Percentiles rank a stretch among this genome's conserved stretches.
These are phyloP conservation scores for Ostrea edulis DNA, from an alignment of 1,140 invertebrate species.

Conservation along the genomic window DNA sequence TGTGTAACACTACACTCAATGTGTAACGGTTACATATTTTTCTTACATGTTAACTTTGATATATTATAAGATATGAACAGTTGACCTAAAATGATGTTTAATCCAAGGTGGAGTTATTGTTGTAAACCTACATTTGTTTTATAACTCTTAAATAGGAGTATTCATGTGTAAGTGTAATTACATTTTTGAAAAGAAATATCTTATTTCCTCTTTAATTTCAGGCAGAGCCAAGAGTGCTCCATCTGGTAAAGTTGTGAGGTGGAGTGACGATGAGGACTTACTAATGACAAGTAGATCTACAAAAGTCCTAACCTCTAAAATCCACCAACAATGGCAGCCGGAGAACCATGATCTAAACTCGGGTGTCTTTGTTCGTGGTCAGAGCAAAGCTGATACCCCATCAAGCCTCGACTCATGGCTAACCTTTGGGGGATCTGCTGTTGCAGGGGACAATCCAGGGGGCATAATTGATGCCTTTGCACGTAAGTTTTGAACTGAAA, in stretches of 20 bases:
- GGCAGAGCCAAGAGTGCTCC: slow-evolving; percentile 57
- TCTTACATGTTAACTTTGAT: too few relatives aligned
- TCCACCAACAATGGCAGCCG: slow-evolving; percentile 70
- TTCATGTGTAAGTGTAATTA: too few relatives aligned
- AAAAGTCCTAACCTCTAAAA: slow-evolving; percentile 67
- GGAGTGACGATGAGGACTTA: slow-evolving; percentile 55
- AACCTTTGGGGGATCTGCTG: slow-evolving; percentile 70
- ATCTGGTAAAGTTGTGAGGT: background rate
- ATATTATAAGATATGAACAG: too few relatives aligned
- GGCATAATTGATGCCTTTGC: slow-evolving; percentile 76
- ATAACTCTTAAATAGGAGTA: too few relatives aligned
- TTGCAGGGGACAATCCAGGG: slow-evolving; percentile 56
- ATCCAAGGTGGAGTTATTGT: too few relatives aligned
- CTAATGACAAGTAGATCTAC: slow-evolving; percentile 62
- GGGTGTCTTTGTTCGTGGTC: slow-evolving; percentile 72
- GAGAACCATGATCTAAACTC: slow-evolving; percentile 68
- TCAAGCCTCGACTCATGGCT: slow-evolving; percentile 70
- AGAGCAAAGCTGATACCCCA: slow-evolving; percentile 65
- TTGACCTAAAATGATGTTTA: too few relatives aligned
- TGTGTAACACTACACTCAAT: too few relatives aligned
- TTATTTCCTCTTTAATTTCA: slow-evolving; percentile 13
- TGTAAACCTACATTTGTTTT: too few relatives aligned
- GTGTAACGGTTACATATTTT: too few relatives aligned
- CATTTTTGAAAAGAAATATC: too few relatives aligned
- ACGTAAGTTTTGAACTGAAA: slow-evolving; percentile 60